Conservation (phyloP, 2,113 vertebrate genomes). For the Megalops atlanticus region DNA sequence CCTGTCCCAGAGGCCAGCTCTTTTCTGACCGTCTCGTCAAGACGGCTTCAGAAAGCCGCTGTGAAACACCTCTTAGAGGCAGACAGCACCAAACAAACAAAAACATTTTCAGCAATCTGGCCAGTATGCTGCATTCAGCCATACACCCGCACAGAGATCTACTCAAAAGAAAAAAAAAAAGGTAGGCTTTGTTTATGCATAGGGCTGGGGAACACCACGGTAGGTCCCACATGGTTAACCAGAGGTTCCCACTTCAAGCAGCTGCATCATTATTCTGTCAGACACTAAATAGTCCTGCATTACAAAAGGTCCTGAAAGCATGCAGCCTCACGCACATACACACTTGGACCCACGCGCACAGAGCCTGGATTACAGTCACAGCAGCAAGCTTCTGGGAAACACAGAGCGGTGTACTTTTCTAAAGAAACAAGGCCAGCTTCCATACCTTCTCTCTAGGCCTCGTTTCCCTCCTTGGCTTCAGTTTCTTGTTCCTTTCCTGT, state of each 20-base stretch:
- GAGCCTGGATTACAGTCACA: slow-evolving; percentile 6
- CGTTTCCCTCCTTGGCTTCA: slow-evolving; percentile 36
- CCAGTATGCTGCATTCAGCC: neutral
- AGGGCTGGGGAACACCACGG: neutral
- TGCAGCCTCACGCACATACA: slow-evolving; percentile 7
- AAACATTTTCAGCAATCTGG: neutral
- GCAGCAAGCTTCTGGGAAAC: neutral
- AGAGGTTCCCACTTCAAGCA: too few species aligned
- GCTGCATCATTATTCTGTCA: slow-evolving; percentile 12
- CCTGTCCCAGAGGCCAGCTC: neutral
- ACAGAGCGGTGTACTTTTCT: neutral
- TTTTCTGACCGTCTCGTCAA: too few species aligned
- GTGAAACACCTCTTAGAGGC: neutral
- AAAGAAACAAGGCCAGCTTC: slow-evolving; percentile 30
- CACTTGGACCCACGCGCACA: neutral
- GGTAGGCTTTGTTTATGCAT: slow-evolving; percentile 9
- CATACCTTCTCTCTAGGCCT: slow-evolving; percentile 41
- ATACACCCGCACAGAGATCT: neutral
- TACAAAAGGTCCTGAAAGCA: slow-evolving; percentile 26
- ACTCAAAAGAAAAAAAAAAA: neutral
- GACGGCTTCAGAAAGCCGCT: too few species aligned
- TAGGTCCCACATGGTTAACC: neutral
- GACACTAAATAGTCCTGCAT: slow-evolving; percentile 15
- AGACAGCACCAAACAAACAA: neutral
- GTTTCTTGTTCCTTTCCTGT: slow-evolving; percentile 39